Conservation (phyloP, 2,888 invertebrate species). For the Pegoplata infirma region DNA sequence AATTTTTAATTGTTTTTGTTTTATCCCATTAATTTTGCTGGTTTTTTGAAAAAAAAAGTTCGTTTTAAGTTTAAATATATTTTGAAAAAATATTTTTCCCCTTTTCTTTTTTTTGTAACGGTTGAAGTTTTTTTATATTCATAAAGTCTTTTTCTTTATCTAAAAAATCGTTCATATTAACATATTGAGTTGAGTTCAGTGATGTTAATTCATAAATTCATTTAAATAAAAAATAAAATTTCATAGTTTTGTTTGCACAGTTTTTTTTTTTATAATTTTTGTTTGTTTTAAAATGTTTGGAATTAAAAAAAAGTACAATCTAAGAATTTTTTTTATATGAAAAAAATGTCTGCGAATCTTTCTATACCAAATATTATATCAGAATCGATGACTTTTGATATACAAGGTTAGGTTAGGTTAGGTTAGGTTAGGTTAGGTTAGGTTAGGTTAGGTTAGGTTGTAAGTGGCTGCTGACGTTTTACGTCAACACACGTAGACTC, state of each 20-base stretch:
- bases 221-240: neutral
- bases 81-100: neutral
- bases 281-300: neutral
- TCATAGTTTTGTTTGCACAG: neutral
- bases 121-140: constrained; percentile 5
- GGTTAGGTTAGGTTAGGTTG: no score
- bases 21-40: constrained; percentile 37
- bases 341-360: no score
- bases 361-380: no score
- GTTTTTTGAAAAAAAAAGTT: neutral
- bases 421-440: no score
- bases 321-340: no score
- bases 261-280: neutral
- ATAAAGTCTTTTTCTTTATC: neutral
- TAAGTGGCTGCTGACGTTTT: no score
- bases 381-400: no score
- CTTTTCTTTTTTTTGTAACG: neutral
- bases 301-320: no score
- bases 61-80: neutral
- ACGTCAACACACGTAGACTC: no score
- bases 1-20: constrained; percentile 39
- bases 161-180: neutral
- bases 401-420: no score
- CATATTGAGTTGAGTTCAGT: neutral
- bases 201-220: neutral